Conservation (phyloP, 2,888 invertebrate genomes). For the Parnassius glacialis region DNA sequence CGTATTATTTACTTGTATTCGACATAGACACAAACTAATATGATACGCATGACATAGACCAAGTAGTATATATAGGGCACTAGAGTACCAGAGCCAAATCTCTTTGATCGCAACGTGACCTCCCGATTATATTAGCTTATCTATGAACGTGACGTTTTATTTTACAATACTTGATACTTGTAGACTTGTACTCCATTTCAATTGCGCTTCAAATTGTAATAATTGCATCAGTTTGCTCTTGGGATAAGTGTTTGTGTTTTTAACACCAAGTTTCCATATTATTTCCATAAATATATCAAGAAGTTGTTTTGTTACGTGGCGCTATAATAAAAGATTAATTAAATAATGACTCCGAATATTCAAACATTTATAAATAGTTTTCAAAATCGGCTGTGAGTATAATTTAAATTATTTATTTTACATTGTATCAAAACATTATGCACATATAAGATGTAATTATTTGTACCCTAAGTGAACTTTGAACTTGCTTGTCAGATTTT, state of each 20-base stretch:
- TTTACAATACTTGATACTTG: too few relatives aligned
- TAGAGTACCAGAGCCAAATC: too few relatives aligned
- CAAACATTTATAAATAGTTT: conserved; percentile 85
- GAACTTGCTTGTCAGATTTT: background rate
- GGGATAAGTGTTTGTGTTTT: background rate
- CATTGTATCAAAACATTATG: too few relatives aligned
- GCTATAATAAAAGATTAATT: background rate
- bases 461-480: background rate
- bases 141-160: background rate
- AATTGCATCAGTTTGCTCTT: conserved; percentile 20
- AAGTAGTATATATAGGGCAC: too few relatives aligned
- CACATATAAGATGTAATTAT: background rate
- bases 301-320: background rate
- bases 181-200: background rate
- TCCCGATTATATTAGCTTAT: too few relatives aligned
- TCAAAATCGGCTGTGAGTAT: conserved; percentile 86
- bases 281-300: background rate
- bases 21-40: too few relatives aligned
- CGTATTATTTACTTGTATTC: background rate
- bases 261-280: too few relatives aligned
- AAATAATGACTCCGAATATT: conserved; percentile 80
- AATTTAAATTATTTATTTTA: background rate
- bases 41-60: too few relatives aligned
- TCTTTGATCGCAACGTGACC: background rate
- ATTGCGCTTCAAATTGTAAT: conserved; percentile 5